Evolutionary conservation across 2,797 vertebrate genomes (phyloP), one percentile per base, ranked within the genome.

Genomic region (Cyclopterus lumpus): DNA sequence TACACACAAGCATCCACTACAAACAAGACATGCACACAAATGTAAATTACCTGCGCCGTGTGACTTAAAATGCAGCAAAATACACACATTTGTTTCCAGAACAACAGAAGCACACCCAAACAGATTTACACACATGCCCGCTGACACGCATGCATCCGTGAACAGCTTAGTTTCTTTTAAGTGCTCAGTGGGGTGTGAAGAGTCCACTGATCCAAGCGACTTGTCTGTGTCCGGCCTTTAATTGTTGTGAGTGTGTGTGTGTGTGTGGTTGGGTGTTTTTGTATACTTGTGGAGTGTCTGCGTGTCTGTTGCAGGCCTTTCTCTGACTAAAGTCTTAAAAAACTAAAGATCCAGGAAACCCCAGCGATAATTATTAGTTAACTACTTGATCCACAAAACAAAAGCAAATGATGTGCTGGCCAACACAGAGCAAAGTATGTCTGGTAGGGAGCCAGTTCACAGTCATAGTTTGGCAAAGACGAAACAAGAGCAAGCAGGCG

Each of bases 141-240:
- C 28, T 36, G n/a, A 75, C 20, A 38, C 4, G 5, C n/a, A 75
- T 15, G 24, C 53, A 64, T 61, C 48, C 34, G 57, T 48, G 69
- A 51, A 80, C 38, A 66, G 69, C 75, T 79, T 46, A 84, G 44
- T 64, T 53, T 38, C 36, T 73, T 75, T 88, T 82, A 80, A 69
- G 74, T 55, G 16, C 73, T 78, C 54, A 54, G 54, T 42, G n/a
- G 16, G 1, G 75, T 75, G 60, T 82, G 67, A 83, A 59, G 68
- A 85, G 68, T 76, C 71, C 71, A 85, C 73, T 81, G 83, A 89
- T 83, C 77, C 66, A 73, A 64, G 71, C 83, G 79, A 80, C 40
- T 10, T 34, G 62, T 72, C 34, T 55, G 62, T 65, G 70, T 64
- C 44, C 18, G 9, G 22, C 30, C 44, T 11, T 26, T 42, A 26